These are phyloP conservation scores for Acrocephalus arundinaceus DNA, from an alignment of 2,113 vertebrate species.

Conservation along the genomic window DNA sequence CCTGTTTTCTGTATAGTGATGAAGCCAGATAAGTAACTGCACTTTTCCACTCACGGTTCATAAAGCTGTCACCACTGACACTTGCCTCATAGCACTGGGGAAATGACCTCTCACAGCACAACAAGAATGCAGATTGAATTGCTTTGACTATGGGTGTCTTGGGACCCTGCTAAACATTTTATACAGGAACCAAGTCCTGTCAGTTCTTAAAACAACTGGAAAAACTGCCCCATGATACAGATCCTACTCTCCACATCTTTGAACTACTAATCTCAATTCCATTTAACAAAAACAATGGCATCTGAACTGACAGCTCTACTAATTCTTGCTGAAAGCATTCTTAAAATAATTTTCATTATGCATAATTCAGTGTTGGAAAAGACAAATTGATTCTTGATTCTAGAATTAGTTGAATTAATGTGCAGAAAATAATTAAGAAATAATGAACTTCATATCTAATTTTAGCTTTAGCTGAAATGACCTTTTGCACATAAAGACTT, in stretches of 20 bases:
- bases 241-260: not conserved
- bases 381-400: not conserved
- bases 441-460: not conserved
- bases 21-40: conserved; percentile 30
- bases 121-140: conserved; percentile 55
- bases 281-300: not conserved
- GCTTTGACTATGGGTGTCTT: conserved; percentile 35
- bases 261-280: not conserved
- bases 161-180: conserved; percentile 54
- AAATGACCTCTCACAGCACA: conserved; percentile 36
- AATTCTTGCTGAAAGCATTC: not conserved
- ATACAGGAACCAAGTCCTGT: not conserved
- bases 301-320: not conserved
- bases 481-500: not conserved
- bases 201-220: conserved; percentile 24
- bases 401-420: not conserved
- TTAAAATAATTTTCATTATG: not conserved
- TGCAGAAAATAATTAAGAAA: not conserved
- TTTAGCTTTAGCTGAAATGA: not conserved
- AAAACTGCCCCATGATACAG: conserved; percentile 5
- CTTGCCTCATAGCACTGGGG: conserved; percentile 30
- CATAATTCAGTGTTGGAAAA: not conserved
- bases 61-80: conserved; percentile 44
- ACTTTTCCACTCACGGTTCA: not conserved
- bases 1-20: not conserved